phyloP scores from a whole-genome alignment of 2,797 vertebrate genomes.

The Dendrocincla tyrannina region DNA sequence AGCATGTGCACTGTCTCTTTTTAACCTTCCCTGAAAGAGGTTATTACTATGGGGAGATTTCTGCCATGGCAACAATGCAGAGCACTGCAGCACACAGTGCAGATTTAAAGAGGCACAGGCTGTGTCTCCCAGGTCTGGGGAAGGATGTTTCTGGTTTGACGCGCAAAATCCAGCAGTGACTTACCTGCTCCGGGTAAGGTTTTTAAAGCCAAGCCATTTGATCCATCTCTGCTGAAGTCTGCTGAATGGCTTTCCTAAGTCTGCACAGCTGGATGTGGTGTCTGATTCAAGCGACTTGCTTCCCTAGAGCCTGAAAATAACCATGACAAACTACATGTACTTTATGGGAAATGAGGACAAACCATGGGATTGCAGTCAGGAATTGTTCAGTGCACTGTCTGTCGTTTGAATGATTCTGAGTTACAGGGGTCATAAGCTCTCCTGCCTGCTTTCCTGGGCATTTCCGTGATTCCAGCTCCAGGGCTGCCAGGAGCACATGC shows the following conservation, averaged over 20 bases:
- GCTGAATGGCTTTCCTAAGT: not conserved
- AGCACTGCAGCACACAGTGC: constrained; percentile 35
- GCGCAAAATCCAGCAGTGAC: not conserved
- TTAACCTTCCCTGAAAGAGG: constrained; percentile 65
- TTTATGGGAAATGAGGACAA: not conserved
- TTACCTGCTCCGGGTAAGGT: not conserved
- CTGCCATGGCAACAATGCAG: constrained; percentile 73
- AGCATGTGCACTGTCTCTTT: constrained; percentile 66
- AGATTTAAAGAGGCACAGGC: constrained; percentile 52
- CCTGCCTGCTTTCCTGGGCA: rapidly evolving
- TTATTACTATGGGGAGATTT: constrained; percentile 72
- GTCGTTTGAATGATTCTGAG: not conserved
- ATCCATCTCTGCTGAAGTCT: not conserved
- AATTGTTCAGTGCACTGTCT: not conserved
- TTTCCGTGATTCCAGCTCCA: not conserved
- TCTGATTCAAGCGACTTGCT: not conserved
- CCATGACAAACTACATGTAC: not conserved
- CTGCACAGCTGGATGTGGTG: not conserved
- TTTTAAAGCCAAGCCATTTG: not conserved
- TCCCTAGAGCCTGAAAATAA: not conserved
- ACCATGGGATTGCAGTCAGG: not conserved
- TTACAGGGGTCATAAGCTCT: not conserved
- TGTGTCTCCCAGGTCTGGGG: not conserved
- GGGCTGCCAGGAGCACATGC: not conserved
- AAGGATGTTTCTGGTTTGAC: not conserved